Evolutionary conservation across 2,797 vertebrate genomes (phyloP).

Genomic region (Amniataba percoides): DNA sequence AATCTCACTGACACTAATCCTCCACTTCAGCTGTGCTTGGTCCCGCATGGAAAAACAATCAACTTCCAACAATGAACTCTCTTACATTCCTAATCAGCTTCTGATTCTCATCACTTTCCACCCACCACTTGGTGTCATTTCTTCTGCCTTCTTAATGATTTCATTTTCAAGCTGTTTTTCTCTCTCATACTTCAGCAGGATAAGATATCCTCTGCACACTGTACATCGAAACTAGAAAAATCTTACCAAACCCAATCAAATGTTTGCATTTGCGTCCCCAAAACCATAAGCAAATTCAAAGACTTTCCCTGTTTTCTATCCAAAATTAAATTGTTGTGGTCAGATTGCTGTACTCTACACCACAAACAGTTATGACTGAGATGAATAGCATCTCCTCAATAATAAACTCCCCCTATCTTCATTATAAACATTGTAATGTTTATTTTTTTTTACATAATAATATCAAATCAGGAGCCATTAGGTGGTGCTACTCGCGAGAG

Average conservation of each 20-base stretch:
- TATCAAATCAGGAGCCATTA: neutral
- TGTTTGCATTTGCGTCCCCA: neutral
- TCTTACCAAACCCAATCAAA: neutral
- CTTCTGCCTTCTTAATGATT: constrained; percentile 1
- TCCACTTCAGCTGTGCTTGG: constrained; percentile 14
- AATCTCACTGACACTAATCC: neutral
- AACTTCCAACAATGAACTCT: too few relatives aligned
- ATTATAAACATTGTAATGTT: too few relatives aligned
- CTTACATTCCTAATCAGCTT: neutral
- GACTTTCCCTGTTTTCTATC: neutral
- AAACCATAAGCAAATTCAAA: neutral
- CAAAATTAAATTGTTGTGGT: neutral
- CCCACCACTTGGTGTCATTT: constrained; percentile 1
- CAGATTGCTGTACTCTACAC: neutral
- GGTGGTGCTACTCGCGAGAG: neutral
- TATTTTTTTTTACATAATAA: neutral
- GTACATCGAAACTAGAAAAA: neutral
- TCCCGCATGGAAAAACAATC: constrained; percentile 14
- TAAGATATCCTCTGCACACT: neutral
- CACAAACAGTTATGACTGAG: neutral
- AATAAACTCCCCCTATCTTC: too few relatives aligned
- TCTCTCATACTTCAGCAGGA: neutral
- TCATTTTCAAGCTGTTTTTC: neutral
- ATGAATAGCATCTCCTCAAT: neutral
- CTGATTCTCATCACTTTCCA: neutral